These are phyloP conservation scores for Siniperca scherzeri DNA, from an alignment of 2,797 vertebrate genomes.

Conservation along the genomic window DNA sequence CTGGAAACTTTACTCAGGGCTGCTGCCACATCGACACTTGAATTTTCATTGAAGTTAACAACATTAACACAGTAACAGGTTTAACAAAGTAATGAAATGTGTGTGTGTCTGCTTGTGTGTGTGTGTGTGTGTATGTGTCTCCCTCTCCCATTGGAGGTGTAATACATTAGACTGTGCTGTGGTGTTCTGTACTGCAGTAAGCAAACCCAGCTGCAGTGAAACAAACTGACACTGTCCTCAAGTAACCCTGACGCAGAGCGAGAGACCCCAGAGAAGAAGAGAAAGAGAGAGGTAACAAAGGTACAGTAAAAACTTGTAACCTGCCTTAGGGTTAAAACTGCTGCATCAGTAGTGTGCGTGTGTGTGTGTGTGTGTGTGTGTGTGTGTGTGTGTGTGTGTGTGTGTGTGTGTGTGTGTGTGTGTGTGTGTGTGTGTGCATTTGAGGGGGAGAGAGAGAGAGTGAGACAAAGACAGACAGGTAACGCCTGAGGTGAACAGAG, in stretches of 20 bases:
- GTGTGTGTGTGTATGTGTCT: neutral
- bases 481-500: constrained; percentile 29
- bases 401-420: neutral
- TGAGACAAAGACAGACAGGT: constrained; percentile 16
- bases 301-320: constrained; percentile 10
- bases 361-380: neutral
- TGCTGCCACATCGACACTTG: neutral
- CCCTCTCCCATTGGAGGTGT: constrained; percentile 3
- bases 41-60: neutral
- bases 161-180: constrained; percentile 19
- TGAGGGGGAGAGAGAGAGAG: too few relatives aligned
- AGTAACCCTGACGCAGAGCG: constrained; percentile 40
- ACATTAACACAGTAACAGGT: neutral
- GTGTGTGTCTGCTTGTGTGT: neutral
- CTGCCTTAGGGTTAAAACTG: constrained; percentile 31
- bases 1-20: neutral
- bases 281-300: constrained; percentile 1
- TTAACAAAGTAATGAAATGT: neutral
- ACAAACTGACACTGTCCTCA: constrained; percentile 50
- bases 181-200: constrained; percentile 42
- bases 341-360: constrained; percentile 4
- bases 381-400: neutral
- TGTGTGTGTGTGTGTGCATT: neutral
- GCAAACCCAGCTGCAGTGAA: constrained; percentile 47
- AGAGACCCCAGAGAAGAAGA: neutral